Base-by-base conservation (phyloP, 2,888 invertebrate genomes). In the Philereme transversata region DNA sequence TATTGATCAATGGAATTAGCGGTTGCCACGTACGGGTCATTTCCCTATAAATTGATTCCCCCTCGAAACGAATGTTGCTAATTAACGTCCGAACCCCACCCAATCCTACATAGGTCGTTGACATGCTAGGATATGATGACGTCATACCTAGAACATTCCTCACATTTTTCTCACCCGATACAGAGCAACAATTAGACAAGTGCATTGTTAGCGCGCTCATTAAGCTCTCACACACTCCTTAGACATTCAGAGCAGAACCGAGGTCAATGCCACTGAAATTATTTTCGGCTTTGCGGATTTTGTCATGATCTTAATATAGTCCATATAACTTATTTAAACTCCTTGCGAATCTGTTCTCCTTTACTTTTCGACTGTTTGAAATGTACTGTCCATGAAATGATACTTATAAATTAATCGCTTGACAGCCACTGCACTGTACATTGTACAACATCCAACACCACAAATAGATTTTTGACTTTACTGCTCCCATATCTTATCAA, bases 141-240 rank as follows among this genome's bases (percentile, higher is more conserved):
- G 80, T 78, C 81, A 81, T 69, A 68, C 57, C 65, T 63, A 63
- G 73, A 76, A 75, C 74, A 82, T 81, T 79, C 80, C 77, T 73
- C 69, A 76, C 69, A 81, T 77, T 79, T 83, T 83, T 82, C 79
- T 78, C 83, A 78, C 80, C 81, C 74, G 81, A 85, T 87, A 87
- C 72, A 79, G 71, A 78, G 71, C 76, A 77, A 72, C 77, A 87
- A 87, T 88, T 87, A 88, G 81, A 78, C 74, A 74, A 74, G 73
- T 77, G 76, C 69, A 77, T 76, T 86, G 83, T 84, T 86, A 80
- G 77, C 74, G 64, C 68, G 67, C 61, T 75, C 68, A 74, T 79
- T 82, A 80, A 69, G 71, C 67, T 65, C 64, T 66, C 72, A 74
- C 40, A 8, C 70, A 68, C 73, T 70, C 72, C 71, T 72, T 68